A percentile compares a stretch with the other conserved stretches of the same genome.
Evolutionary conservation across 2,113 vertebrate genomes (phyloP).

Genomic region (Parus major): DNA sequence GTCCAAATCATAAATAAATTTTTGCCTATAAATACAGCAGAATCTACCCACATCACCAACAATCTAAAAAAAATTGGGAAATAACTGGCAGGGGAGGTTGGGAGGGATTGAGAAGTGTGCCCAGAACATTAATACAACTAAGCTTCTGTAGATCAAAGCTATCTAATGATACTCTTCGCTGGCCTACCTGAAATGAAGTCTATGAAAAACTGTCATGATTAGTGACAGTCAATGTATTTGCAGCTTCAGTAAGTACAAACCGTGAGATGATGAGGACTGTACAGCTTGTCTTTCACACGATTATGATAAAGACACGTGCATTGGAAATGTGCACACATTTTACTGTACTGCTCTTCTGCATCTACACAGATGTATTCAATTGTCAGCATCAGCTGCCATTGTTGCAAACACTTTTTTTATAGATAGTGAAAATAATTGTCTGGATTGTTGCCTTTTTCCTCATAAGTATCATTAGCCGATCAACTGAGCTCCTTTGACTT

Average conservation of each 20-base stretch:
- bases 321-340: not conserved
- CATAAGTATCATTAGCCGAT: not conserved
- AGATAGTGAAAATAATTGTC: not conserved
- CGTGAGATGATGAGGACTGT: not conserved
- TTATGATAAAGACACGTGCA: not conserved
- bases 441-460: not conserved
- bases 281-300: not conserved
- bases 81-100: fast-evolving
- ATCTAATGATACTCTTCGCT: not conserved
- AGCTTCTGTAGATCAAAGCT: not conserved
- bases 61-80: not conserved
- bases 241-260: not conserved
- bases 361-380: not conserved
- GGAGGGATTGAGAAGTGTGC: fast-evolving
- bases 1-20: not conserved
- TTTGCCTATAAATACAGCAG: not conserved
- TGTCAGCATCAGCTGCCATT: not conserved
- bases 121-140: not conserved
- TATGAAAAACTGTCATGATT: not conserved
- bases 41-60: not conserved
- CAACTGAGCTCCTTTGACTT: not conserved
- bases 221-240: not conserved
- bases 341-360: not conserved
- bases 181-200: not conserved
- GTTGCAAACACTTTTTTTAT: not conserved